Evolutionary conservation across 2,797 vertebrate species (phyloP), one percentile per base, ranked within the genome.

Genomic region (Phyllotis vaccarum): DNA sequence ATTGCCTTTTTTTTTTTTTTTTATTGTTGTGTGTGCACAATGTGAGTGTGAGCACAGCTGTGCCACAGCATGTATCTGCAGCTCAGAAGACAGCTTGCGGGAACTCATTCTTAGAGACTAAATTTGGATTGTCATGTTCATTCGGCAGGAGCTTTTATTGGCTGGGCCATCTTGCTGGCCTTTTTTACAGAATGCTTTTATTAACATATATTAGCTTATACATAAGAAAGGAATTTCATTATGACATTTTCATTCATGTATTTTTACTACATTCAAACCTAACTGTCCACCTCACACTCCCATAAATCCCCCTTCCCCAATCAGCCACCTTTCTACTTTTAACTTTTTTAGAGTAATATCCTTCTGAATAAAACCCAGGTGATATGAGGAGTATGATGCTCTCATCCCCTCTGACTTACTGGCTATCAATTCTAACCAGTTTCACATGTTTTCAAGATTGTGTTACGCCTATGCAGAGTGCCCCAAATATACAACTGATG

Each of bases 401-500:
- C 37, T 37, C 52, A 14, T 13, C 24, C 66, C 13, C 3, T 72
- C 24, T 40, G 68, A 75, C 52, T 88, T 7, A 0, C n/a, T 76
- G 62, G 76, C 37, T 37, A 81, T 80, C 49, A n/a, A 13, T 62
- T 92, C 46, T 11, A 92, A 86, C 21, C 40, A 56, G 22, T 1
- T 90, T 56, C 83, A 85, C 86, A 91, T 70, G 62, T 91, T 89
- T n/a, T 87, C 43, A 95, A n/a, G 24, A 90, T 87, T 34, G 34
- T 64, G 54, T 62, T 46, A 89, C 22, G 43, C 49, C 40, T 75
- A 62, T 29, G 19, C 60, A 86, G 34, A 60, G 29, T 52, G 52
- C 22, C 58, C 43, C 68, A 27, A 24, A 86, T 5, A 37, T 1
- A 79, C 3, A 78, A 74, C 49, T 91, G 79, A 78, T 49, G 85